Conservation (phyloP, 2,113 vertebrate genomes). For the Alligator sinensis region DNA sequence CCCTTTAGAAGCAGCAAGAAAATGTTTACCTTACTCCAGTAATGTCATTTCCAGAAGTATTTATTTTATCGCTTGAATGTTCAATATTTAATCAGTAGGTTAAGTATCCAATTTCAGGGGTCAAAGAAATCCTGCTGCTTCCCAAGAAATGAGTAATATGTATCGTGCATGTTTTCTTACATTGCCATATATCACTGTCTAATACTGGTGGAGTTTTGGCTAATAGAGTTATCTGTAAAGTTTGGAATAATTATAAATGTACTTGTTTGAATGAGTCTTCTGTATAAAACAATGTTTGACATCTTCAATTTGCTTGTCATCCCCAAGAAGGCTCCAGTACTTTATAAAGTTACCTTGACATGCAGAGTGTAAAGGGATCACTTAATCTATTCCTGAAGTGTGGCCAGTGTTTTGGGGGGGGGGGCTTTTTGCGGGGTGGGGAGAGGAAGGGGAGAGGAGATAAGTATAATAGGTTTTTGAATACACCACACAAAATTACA, state of each 20-base stretch:
- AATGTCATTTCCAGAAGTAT: conserved; percentile 23
- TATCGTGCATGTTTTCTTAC: not conserved
- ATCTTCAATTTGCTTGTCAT: not conserved
- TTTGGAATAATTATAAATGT: not conserved
- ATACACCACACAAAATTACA: no score
- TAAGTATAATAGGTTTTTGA: no score
- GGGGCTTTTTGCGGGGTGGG: no score
- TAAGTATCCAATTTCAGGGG: conserved; percentile 51
- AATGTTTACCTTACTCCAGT: conserved; percentile 9
- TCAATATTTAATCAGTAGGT: conserved; percentile 47
- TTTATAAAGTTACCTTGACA: not conserved
- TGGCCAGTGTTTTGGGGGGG: not conserved
- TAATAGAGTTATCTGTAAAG: not conserved
- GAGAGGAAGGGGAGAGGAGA: no score
- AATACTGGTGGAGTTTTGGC: not conserved
- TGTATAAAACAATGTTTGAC: not conserved
- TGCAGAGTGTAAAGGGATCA: not conserved
- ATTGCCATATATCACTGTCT: not conserved
- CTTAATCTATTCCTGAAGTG: not conserved
- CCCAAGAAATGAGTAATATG: conserved; percentile 4
- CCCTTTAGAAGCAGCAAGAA: not conserved
- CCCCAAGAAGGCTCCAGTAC: not conserved
- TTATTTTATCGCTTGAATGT: conserved; percentile 41
- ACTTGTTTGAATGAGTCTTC: not conserved
- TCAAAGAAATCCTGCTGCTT: conserved; percentile 21